A percentile compares a stretch with the other conserved stretches of the same genome.
Conservation (phyloP, 1,140 invertebrate genomes). For the Metaphire vulgaris region DNA sequence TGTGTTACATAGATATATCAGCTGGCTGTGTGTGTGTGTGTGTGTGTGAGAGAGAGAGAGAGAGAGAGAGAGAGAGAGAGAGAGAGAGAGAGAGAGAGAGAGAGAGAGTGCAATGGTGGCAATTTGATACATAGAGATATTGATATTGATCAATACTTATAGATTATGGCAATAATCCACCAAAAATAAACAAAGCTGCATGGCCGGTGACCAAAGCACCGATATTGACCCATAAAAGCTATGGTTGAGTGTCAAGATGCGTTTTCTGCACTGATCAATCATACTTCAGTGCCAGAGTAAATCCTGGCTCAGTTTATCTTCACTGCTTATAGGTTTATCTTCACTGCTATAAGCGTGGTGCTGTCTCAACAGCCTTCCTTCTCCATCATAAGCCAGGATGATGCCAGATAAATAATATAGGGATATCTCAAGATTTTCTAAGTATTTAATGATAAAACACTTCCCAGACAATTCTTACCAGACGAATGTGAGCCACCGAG, state of each 20-base stretch:
- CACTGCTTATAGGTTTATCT: no score
- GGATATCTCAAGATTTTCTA: background rate
- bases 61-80: no score
- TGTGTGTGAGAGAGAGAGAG: no score
- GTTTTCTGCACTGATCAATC: background rate
- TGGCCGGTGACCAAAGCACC: background rate
- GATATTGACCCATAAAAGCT: background rate
- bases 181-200: background rate
- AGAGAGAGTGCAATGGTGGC: background rate
- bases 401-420: background rate
- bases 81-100: no score
- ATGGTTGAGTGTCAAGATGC: background rate
- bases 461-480: background rate
- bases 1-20: background rate
- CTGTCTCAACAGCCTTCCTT: background rate
- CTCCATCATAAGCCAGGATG: background rate
- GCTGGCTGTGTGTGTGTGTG: no score
- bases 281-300: background rate
- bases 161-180: background rate
- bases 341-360: background rate
- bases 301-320: no score
- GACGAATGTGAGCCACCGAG: constrained; percentile 4
- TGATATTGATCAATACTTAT: background rate
- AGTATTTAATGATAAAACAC: background rate
- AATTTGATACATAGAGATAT: background rate